phyloP scores from a whole-genome alignment of 1,140 invertebrate genomes.

The Sminthurides bifidus region DNA sequence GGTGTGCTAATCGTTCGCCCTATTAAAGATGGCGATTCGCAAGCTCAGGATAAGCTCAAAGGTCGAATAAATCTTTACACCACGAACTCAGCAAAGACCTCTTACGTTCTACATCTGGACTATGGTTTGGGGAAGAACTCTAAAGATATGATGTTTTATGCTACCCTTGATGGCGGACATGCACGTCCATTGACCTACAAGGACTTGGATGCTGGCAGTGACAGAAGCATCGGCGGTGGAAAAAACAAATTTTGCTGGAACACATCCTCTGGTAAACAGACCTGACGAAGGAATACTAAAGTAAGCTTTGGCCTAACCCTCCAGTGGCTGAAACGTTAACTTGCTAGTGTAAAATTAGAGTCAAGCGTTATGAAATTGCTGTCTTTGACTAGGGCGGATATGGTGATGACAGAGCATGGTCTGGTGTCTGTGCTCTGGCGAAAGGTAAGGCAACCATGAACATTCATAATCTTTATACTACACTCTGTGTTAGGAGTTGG shows the following conservation, averaged over 20 bases:
- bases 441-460: no score
- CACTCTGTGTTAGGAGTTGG: no score
- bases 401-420: slow-evolving; percentile 9
- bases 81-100: slow-evolving; percentile 5
- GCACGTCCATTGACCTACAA: slow-evolving; percentile 10
- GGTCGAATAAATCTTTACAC: neutral
- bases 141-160: slow-evolving; percentile 8
- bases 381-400: slow-evolving; percentile 3
- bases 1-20: neutral
- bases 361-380: no score
- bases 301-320: neutral
- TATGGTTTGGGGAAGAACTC: neutral
- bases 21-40: neutral
- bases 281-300: neutral
- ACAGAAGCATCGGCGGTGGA: neutral
- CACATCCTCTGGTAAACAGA: neutral
- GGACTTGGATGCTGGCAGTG: no score
- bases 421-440: neutral
- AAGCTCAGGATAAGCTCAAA: neutral
- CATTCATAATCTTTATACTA: neutral
- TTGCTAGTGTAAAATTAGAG: no score
- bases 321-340: neutral
- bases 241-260: neutral
- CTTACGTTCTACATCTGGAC: slow-evolving; percentile 2
- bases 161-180: slow-evolving; percentile 6